A percentile compares a stretch with the other conserved stretches of the same genome.
Evolutionary conservation across 2,888 invertebrate species (phyloP).

Genomic region (Eledona agricola): DNA sequence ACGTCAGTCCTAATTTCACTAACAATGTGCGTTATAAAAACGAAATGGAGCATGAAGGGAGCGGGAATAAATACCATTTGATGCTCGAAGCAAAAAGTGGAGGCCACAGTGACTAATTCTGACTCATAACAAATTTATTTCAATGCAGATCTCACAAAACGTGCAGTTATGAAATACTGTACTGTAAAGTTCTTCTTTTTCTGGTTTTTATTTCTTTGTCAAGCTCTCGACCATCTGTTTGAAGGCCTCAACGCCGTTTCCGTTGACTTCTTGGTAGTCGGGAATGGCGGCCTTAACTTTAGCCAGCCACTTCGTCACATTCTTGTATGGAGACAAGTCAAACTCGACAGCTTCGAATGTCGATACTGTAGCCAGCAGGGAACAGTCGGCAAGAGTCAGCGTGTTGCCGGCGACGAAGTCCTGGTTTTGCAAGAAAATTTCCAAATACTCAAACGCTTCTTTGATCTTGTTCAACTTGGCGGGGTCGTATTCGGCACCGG

Average conservation of each 20-base stretch:
- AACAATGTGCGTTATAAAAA: too few relatives aligned
- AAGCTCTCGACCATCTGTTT: slow-evolving; percentile 53
- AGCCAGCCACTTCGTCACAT: slow-evolving; percentile 71
- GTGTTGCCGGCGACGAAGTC: slow-evolving; percentile 76
- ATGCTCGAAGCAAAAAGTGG: too few relatives aligned
- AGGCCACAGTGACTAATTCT: too few relatives aligned
- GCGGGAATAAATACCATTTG: too few relatives aligned
- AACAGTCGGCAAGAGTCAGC: slow-evolving; percentile 81
- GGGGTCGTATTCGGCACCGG: slow-evolving; percentile 64
- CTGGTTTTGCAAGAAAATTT: slow-evolving; percentile 76
- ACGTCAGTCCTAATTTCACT: too few relatives aligned
- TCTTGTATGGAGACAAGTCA: slow-evolving; percentile 75
- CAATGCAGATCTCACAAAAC: too few relatives aligned
- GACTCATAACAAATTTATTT: too few relatives aligned
- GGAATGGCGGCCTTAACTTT: slow-evolving; percentile 68
- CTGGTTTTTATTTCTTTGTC: slow-evolving; percentile 50
- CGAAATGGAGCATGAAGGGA: too few relatives aligned
- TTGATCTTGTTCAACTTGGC: slow-evolving; percentile 75
- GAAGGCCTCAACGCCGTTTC: slow-evolving; percentile 53
- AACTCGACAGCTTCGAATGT: slow-evolving; percentile 71
- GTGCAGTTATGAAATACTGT: too few relatives aligned
- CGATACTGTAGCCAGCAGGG: slow-evolving; percentile 73
- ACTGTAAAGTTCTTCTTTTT: too few relatives aligned
- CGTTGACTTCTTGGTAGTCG: slow-evolving; percentile 65
- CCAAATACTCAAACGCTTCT: slow-evolving; percentile 73